Percentiles rank a stretch among this genome's conserved stretches.
Evolutionary conservation across 2,888 invertebrate species (phyloP).

Genomic region (Oligia strigilis): DNA sequence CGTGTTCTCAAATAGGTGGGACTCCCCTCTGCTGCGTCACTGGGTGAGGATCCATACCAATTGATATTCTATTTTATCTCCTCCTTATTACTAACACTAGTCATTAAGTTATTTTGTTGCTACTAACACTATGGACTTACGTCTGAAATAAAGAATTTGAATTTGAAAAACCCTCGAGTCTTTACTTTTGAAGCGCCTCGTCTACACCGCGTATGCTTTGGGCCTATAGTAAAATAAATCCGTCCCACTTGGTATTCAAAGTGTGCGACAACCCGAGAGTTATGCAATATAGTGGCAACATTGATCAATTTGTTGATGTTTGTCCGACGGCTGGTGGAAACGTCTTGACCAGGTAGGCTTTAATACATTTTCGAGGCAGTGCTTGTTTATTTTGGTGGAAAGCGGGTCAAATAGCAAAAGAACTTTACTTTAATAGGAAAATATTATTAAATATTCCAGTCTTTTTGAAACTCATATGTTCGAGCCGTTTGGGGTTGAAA

Average conservation of each 20-base stretch:
- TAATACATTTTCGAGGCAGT: slow-evolving; percentile 26
- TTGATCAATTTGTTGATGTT: slow-evolving; percentile 70
- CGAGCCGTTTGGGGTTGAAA: not conserved
- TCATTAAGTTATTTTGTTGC: no score
- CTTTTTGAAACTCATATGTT: not conserved
- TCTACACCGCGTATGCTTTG: slow-evolving; percentile 47
- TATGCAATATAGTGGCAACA: slow-evolving; percentile 66
- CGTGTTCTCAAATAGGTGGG: no score
- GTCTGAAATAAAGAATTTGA: no score
- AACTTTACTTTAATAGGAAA: not conserved
- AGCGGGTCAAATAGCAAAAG: not conserved
- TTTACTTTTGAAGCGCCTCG: not conserved
- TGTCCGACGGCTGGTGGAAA: slow-evolving; percentile 44
- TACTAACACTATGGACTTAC: no score
- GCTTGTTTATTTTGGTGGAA: not conserved
- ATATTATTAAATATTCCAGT: not conserved
- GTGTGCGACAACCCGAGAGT: slow-evolving; percentile 56
- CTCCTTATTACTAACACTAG: no score
- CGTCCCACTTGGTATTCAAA: slow-evolving; percentile 67
- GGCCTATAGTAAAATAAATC: slow-evolving; percentile 67
- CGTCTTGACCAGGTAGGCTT: slow-evolving; percentile 48
- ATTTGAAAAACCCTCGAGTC: not conserved
- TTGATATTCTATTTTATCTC: no score
- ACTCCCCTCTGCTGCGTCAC: no score
- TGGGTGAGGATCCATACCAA: no score